Percentiles rank a stretch among this genome's conserved stretches.
Evolutionary conservation across 2,113 vertebrate genomes (phyloP).

Genomic region (Zapornia atra): DNA sequence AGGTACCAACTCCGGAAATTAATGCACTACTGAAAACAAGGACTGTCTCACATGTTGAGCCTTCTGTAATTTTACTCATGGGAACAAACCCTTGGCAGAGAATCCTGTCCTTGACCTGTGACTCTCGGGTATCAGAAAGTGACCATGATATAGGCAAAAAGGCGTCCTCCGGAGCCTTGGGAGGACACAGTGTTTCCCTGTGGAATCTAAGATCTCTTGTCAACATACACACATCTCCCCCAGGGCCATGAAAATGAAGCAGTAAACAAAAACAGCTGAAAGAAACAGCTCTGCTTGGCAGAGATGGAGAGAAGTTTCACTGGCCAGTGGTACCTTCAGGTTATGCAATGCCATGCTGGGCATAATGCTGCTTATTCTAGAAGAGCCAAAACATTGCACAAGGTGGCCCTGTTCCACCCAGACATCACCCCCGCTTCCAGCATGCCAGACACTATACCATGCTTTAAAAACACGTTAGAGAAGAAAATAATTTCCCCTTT

Average conservation of each 20-base stretch:
- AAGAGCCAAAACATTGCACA: constrained; percentile 53
- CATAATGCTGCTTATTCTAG: constrained; percentile 51
- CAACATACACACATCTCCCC: not conserved
- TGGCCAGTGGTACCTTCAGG: not conserved
- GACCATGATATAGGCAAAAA: not conserved
- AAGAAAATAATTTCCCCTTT: constrained; percentile 35
- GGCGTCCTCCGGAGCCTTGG: accelerated
- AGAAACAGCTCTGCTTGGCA: constrained; percentile 12
- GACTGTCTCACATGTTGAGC: not conserved
- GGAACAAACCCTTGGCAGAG: not conserved
- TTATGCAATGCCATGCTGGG: not conserved
- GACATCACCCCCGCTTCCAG: not conserved
- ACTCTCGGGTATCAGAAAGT: not conserved
- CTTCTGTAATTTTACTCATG: accelerated
- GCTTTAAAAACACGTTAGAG: constrained; percentile 9
- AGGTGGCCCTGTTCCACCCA: constrained; percentile 27
- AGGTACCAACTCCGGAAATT: not conserved
- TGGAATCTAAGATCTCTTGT: not conserved
- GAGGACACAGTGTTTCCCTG: not conserved
- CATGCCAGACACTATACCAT: not conserved
- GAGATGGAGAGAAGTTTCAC: not conserved
- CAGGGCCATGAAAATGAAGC: not conserved
- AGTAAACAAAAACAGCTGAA: constrained; percentile 37
- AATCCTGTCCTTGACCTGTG: not conserved
- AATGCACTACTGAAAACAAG: not conserved